A percentile compares a stretch with the other conserved stretches of the same genome.
phyloP scores from a whole-genome alignment of 2,797 vertebrate genomes.

The Macropus fuliginosus region DNA sequence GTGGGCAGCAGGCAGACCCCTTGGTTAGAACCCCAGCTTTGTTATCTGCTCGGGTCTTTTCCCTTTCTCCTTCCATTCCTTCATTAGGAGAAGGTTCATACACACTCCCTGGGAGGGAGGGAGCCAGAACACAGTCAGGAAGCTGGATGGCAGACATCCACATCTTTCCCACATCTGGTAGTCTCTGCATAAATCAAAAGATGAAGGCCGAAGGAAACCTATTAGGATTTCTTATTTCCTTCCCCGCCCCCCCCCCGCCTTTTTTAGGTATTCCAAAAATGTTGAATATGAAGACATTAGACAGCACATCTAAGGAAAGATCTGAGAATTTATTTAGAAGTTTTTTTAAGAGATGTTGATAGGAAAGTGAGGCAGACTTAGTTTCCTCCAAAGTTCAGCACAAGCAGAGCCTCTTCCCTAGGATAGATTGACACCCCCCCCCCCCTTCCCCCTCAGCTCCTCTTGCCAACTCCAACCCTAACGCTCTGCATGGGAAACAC shows the following conservation, averaged over 20 bases:
- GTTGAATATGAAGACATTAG: neutral
- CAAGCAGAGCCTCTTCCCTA: neutral
- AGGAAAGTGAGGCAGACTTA: neutral
- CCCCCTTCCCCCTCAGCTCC: neutral
- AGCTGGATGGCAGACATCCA: neutral
- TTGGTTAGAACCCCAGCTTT: neutral
- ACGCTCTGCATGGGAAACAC: neutral
- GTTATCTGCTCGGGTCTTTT: neutral
- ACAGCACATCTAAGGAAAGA: neutral
- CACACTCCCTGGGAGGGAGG: neutral
- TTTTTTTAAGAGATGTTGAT: neutral
- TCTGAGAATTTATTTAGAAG: neutral
- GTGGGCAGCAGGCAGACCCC: neutral
- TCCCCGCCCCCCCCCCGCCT: too few relatives aligned
- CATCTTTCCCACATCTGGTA: neutral
- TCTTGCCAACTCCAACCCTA: neutral
- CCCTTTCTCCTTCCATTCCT: neutral
- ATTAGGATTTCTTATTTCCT: neutral
- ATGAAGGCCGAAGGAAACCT: neutral
- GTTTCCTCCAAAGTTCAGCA: neutral
- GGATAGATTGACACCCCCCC: too few relatives aligned
- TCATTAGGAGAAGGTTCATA: neutral
- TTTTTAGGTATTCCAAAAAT: neutral
- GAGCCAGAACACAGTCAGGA: neutral
- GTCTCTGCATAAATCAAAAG: neutral